A percentile compares a stretch with the other conserved stretches of the same genome.
phyloP scores from a whole-genome alignment of 2,113 vertebrate species.

The Perccottus glenii region DNA sequence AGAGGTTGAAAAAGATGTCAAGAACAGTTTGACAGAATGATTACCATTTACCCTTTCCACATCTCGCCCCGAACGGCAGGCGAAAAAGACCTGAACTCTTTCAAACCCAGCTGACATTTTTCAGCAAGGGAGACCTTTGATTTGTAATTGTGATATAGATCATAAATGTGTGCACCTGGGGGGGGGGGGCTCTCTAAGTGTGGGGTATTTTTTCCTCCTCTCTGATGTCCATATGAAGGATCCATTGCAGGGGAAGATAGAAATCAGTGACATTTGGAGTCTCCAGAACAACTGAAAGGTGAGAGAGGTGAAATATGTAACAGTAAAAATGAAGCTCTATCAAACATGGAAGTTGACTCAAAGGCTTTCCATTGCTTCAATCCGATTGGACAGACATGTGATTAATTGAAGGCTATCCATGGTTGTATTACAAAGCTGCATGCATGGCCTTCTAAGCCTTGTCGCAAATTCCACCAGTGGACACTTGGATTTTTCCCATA shows the following conservation, averaged over 20 bases:
- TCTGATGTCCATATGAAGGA: constrained; percentile 41
- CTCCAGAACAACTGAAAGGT: constrained; percentile 57
- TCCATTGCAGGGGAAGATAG: constrained; percentile 55
- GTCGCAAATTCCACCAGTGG: too few species aligned
- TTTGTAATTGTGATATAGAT: constrained; percentile 77
- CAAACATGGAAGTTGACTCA: constrained; percentile 37
- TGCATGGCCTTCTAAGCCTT: too few species aligned
- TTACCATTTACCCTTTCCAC: constrained; percentile 64
- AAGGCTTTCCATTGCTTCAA: constrained; percentile 36
- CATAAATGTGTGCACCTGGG: constrained; percentile 51
- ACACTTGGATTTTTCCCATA: too few species aligned
- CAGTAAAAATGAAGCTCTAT: constrained; percentile 24
- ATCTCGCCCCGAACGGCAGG: constrained; percentile 36
- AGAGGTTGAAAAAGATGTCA: constrained; percentile 54
- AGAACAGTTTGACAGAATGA: constrained; percentile 50
- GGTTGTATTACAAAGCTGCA: too few species aligned
- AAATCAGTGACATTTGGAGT: constrained; percentile 76
- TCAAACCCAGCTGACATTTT: constrained; percentile 61
- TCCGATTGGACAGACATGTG: constrained; percentile 9
- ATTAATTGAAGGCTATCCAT: neutral
- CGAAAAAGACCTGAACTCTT: constrained; percentile 45
- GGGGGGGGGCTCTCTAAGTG: constrained; percentile 36
- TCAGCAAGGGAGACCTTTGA: constrained; percentile 66
- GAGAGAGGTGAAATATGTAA: constrained; percentile 56
- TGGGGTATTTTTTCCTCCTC: constrained; percentile 31